Base-by-base conservation (phyloP, 2,888 invertebrate species). In the Pimpla rufipes region DNA sequence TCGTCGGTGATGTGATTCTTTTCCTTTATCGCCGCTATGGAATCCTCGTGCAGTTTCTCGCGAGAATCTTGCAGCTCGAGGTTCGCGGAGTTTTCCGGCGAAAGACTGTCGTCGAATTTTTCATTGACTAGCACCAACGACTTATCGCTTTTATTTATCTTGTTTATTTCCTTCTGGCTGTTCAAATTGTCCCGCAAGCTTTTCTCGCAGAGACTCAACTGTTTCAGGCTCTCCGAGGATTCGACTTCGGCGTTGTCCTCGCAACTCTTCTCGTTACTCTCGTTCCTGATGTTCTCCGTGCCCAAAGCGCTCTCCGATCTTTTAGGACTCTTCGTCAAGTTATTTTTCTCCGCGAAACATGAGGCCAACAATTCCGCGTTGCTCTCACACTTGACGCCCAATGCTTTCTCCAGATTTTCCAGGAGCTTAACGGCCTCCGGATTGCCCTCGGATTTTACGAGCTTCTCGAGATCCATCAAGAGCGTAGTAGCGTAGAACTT, bases 401-500 rank as follows among this genome's bases (percentile, higher is more conserved):
- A 86, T 10, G 84, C 87, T 76, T 88, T 90, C 57, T 92, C 91
- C 66, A 93, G 87, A 86, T 91, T 90, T 71, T 89, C 85, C 40
- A 93, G 79, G 40, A 93, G 85, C 78, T 90, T 88, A 52, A 85
- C 86, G 4, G 90, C 91, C 59, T 91, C 86, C 0, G 88, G 81
- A 85, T 92, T 93, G 68, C 88, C 86, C 67, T 92, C 90, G 16
- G 88, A 83, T 83, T 89, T 88, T 13, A 93, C 87, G 42, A 93
- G 73, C 79, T 91, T 92, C 66, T 91, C 90, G 2, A 93, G 86
- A 71, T 93, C 90, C 66, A 89, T 73, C 13, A 93, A 76, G 18
- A 92, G 85, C n/a, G 88, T 88, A 1, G 89, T 83, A 21, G 90
- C 89, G 10, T 79, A 77, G n/a, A 86, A 78, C 79, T 89, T 90